Percentiles rank a stretch among this genome's conserved stretches.
Conservation (phyloP, 2,113 vertebrate genomes). For the Rafetus swinhoei region DNA sequence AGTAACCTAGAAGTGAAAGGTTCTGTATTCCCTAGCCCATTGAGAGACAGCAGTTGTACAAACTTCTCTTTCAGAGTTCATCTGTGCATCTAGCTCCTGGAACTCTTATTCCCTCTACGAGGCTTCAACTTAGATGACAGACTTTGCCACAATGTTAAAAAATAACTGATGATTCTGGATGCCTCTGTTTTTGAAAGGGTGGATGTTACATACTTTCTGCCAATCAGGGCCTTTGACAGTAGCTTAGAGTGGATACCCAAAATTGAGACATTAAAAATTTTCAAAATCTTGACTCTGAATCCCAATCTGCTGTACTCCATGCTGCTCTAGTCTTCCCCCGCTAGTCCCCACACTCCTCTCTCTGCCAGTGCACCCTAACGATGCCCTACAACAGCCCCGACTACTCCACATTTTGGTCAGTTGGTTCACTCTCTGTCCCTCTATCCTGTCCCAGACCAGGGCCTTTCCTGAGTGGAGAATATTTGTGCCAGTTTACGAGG, state of each 20-base stretch:
- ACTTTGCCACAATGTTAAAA: neutral
- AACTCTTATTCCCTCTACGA: neutral
- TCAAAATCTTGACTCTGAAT: neutral
- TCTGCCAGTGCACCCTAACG: fast-evolving
- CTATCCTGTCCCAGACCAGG: neutral
- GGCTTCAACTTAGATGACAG: neutral
- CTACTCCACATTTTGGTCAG: neutral
- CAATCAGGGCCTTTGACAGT: neutral
- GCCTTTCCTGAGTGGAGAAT: neutral
- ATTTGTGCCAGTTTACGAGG: neutral
- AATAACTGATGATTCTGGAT: neutral
- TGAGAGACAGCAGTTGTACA: constrained; percentile 58
- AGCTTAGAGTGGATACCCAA: neutral
- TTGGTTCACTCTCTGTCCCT: neutral
- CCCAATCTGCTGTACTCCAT: fast-evolving
- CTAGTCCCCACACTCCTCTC: neutral
- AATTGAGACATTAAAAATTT: neutral
- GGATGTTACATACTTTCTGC: neutral
- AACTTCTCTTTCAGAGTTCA: constrained; percentile 9
- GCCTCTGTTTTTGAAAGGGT: neutral
- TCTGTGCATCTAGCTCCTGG: neutral
- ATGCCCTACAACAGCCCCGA: neutral
- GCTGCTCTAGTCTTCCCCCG: neutral
- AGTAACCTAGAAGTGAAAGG: constrained; percentile 21
- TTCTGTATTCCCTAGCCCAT: constrained; percentile 32